These are phyloP conservation scores for Riparia riparia DNA, from an alignment of 2,113 vertebrate species.

Conservation along the genomic window DNA sequence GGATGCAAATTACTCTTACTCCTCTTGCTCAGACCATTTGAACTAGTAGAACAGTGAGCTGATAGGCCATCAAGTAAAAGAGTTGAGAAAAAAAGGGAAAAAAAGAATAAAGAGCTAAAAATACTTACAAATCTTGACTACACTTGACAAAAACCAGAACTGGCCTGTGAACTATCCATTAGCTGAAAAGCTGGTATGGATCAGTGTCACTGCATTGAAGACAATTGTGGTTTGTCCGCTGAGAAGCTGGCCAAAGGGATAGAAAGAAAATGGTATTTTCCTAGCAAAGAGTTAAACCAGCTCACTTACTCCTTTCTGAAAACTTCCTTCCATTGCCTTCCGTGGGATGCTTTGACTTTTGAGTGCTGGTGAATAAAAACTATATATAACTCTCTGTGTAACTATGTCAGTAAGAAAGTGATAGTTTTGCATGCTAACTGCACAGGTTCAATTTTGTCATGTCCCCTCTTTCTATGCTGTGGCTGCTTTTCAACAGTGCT, in stretches of 20 bases:
- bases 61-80: background rate
- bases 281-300: background rate
- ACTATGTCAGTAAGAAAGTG: background rate
- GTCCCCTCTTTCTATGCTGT: background rate
- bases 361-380: background rate
- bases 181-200: conserved; percentile 62
- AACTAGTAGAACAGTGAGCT: background rate
- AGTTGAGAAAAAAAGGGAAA: background rate
- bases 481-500: background rate
- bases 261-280: conserved; percentile 44
- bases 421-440: background rate
- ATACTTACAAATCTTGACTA: conserved; percentile 48
- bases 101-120: background rate
- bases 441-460: background rate
- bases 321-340: background rate
- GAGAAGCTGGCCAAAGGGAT: conserved; percentile 13
- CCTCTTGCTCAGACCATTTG: background rate
- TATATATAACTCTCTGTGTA: background rate
- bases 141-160: conserved; percentile 55
- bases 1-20: background rate
- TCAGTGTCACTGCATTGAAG: conserved; percentile 48
- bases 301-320: background rate
- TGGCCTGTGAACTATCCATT: conserved; percentile 34
- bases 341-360: background rate
- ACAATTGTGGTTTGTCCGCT: conserved; percentile 58